Percentiles rank a stretch among this genome's conserved stretches.
These are phyloP conservation scores for Pogonomyrmex barbatus DNA, from an alignment of 1,140 invertebrate species.

Conservation along the genomic window DNA sequence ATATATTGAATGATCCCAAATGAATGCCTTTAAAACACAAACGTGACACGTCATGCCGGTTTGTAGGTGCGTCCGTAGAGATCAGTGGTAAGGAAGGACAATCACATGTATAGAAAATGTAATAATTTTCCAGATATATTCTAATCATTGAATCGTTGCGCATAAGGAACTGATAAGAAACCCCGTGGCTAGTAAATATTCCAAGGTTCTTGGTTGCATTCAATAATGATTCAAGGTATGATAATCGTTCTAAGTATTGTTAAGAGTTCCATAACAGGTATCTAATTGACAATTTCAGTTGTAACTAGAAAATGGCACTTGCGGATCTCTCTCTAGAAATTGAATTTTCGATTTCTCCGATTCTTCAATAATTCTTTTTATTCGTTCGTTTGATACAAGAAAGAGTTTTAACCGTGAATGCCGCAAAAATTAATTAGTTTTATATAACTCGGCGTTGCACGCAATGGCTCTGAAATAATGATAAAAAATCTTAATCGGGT, in stretches of 20 bases:
- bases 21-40: slow-evolving; percentile 69
- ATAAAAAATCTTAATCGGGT: not conserved
- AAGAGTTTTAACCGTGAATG: not conserved
- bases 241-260: slow-evolving; percentile 14
- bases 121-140: not conserved
- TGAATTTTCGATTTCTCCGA: not conserved
- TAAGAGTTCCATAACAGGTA: not conserved
- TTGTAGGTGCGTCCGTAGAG: slow-evolving; percentile 49
- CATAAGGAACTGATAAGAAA: not conserved
- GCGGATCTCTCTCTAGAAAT: not conserved
- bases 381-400: not conserved
- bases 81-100: not conserved
- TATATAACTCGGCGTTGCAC: not conserved
- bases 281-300: not conserved
- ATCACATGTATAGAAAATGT: not conserved
- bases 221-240: slow-evolving; percentile 3
- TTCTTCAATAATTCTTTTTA: not conserved
- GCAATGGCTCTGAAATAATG: not conserved
- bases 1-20: slow-evolving; percentile 68
- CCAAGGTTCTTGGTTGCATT: not conserved
- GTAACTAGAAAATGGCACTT: not conserved
- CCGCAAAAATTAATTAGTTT: not conserved
- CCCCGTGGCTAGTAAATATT: not conserved
- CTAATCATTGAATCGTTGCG: not conserved
- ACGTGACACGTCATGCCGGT: slow-evolving; percentile 41